These are phyloP conservation scores for Magallana gigas DNA, from an alignment of 1,140 invertebrate genomes.

Conservation along the genomic window DNA sequence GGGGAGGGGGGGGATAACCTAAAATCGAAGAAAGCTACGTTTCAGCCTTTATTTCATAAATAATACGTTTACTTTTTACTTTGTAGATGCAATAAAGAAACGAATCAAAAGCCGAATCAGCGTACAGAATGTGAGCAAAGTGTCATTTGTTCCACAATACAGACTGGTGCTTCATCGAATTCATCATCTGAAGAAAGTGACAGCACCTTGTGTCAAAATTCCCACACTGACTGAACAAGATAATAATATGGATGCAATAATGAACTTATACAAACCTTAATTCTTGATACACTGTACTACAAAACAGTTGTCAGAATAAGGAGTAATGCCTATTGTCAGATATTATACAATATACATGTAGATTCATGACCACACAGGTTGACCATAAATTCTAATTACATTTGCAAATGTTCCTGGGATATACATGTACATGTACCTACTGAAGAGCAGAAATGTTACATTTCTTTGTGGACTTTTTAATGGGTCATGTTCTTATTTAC, in stretches of 20 bases:
- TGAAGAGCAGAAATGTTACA: no score
- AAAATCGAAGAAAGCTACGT: no score
- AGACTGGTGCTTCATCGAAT: not conserved
- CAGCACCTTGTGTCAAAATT: not conserved
- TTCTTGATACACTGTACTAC: not conserved
- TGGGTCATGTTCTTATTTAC: no score
- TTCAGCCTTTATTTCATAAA: no score
- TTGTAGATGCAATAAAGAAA: not conserved
- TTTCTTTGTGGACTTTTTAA: no score
- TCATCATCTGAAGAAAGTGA: not conserved
- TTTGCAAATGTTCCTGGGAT: no score
- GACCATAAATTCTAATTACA: no score
- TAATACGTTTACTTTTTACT: no score
- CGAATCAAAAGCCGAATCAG: not conserved
- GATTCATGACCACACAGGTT: no score
- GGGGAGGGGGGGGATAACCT: no score
- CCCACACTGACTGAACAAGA: not conserved
- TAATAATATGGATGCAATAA: not conserved
- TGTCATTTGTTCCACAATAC: slow-evolving; percentile 6
- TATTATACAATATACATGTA: not conserved
- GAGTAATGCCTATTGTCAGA: not conserved
- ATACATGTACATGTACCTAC: no score
- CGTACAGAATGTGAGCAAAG: not conserved
- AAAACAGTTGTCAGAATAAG: not conserved
- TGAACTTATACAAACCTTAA: not conserved